Evolutionary conservation across 2,113 vertebrate species (phyloP), one percentile per base, ranked within the genome.

Genomic region (Colinus virginianus): DNA sequence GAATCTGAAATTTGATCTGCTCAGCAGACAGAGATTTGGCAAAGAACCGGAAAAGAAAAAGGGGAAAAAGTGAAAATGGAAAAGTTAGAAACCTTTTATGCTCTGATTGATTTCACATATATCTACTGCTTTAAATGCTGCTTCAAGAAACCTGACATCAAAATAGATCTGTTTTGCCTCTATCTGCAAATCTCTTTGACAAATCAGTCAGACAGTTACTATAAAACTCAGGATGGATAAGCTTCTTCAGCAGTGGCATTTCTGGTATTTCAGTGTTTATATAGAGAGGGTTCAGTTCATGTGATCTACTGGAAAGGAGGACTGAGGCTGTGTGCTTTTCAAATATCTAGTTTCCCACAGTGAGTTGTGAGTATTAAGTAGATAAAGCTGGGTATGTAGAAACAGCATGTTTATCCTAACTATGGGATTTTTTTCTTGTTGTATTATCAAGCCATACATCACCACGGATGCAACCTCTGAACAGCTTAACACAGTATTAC

Each of bases 261-360:
- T 92, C 87, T 96, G 90, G 84, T 93, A 96, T 96, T 96, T 94
- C 69, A 84, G 14, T 91, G 87, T 92, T 96, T 95, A 69, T 70
- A 51, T 1, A 94, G 56, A 81, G 46, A 92, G 56, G 61, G 71
- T 95, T 88, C 59, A 70, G 26, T 53, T 71, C 74, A 53, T 13
- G 78, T 48, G 30, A 82, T 85, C 80, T 76, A 74, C 36, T 9
- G 13, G 49, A 72, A 92, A 95, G 88, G n/a, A 26, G 13, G 25
- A 72, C 38, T 1, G 6, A 61, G 66, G 64, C 32, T 51, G 18
- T 71, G 15, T 48, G 56, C 25, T 72, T 91, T 90, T 46, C 70
- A 86, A 82, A 82, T 85, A 75, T 90, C 14, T 22, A 68, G 46
- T 78, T 92, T 91, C 89, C 55, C 6, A 4, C 30, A 46, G 26